Conservation (phyloP, 2,888 invertebrate species). For the Panzeria rudis region DNA sequence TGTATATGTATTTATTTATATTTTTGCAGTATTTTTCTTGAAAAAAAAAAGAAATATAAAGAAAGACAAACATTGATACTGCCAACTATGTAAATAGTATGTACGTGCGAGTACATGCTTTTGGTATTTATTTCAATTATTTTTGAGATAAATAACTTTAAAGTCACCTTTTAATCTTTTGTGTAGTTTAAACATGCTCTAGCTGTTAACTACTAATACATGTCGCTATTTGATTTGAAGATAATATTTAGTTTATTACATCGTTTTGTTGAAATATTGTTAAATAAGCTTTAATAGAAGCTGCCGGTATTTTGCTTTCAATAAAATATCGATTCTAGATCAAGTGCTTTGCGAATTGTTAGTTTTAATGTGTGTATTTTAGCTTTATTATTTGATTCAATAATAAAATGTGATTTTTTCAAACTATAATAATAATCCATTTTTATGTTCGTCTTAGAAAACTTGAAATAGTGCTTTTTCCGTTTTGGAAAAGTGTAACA, state of each 20-base stretch:
- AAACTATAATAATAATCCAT: background rate
- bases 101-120: constrained; percentile 22
- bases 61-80: constrained; percentile 10
- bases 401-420: too few relatives aligned
- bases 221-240: constrained; percentile 4
- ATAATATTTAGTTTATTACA: constrained; percentile 30
- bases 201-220: constrained; percentile 30
- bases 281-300: background rate
- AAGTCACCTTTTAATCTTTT: constrained; percentile 52
- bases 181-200: constrained; percentile 43
- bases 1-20: background rate
- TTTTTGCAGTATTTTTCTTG: constrained; percentile 1
- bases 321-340: background rate
- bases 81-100: background rate
- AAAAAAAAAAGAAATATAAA: background rate
- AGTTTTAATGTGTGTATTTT: background rate
- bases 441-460: background rate
- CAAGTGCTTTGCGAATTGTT: too few relatives aligned
- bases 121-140: constrained; percentile 63
- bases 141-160: constrained; percentile 51
- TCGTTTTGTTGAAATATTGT: background rate
- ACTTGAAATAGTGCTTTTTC: background rate
- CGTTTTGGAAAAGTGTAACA: background rate
- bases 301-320: background rate
- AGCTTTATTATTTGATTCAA: too few relatives aligned